Base-by-base conservation (phyloP, 2,113 vertebrate species). In the Peromyscus polionotus region DNA sequence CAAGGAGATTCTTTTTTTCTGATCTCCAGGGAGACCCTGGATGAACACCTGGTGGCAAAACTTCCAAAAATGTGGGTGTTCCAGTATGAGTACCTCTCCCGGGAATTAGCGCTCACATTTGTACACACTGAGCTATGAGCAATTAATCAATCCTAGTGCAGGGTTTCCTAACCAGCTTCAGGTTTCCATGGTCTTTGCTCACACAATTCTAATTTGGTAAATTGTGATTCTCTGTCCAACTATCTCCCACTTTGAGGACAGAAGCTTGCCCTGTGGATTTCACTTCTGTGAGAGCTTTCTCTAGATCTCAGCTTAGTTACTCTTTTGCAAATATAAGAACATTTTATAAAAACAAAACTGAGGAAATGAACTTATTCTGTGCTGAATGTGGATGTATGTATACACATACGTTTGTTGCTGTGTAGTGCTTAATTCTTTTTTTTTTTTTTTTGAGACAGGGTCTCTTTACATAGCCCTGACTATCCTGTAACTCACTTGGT, bases 301-400 rank as follows among this genome's bases (percentile, higher is more conserved):
- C 4, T 48, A 87, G 48, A 67, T 63, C 57, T 84, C 28, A 57
- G 11, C 45, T 90, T 28, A 72, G 1, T n/a, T 93, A 28, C 20
- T 89, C 39, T 70, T 94, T 90, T 76, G n/a, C 79, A 57, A 72
- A 10, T 87, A 33, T 0, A 87, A 93, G 39, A 84, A 39, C 22
- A 22, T 89, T 91, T 70, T 87, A 17, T 88, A 85, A 73, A 88
- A 81, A 83, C 48, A 94, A 88, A 96, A 91, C 83, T 28, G 26
- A 90, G 13, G 11, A 22, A 54, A 59, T 14, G 20, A 91, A 7
- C 89, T 19, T 91, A 94, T 6, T 45, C 81, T 95, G 28, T 91
- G 42, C 72, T 26, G 1, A 75, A 7, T 76, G 57, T 67, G 16
- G 39, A 31, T 94, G 11, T 96, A 9, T 81, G 2, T 22, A 22